Base-by-base conservation (phyloP, 2,888 invertebrate genomes). In the Mellilla xanthometata region DNA sequence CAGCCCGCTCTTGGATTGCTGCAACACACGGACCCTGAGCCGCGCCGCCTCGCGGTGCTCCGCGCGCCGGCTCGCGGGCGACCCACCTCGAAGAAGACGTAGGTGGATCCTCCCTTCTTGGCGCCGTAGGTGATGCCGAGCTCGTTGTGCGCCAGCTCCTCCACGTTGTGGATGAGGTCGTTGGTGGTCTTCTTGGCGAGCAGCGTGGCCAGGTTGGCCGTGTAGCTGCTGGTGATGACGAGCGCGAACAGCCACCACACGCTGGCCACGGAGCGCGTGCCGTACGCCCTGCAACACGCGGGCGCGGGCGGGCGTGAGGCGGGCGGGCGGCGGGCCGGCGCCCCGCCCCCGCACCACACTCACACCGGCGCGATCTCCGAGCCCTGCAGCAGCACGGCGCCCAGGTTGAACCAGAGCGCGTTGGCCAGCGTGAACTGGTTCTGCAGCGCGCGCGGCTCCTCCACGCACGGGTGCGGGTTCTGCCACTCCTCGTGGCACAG, bases 231-330 rank as follows among this genome's bases (percentile, higher is more conserved):
- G 12, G 95, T 94, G 90, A 96, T 94, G 66, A 97, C 96, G 53
- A 97, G 87, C 12, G 95, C 95, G 79, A 97, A 97, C 76, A 97
- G 93, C 95, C 96, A 96, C 96, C 95, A 95, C 31, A 93, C 93
- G 28, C 95, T 94, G 10, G 96, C 97, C 32, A 96, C 93, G 61
- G 97, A 94, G 56, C 97, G 92, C 3, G 97, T 96, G 0, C 96
- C 96, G 56, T 95, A 94, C 9, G 97, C 96, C 62, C 97, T 96
- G 78, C 95, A 95, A 93, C 90, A 95, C 95, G 94, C 94, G 2
- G 97, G 96, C 0, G 96, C 95, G 52, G n/a, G n/a, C n/a, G n/a
- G n/a, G n/a, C n/a, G n/a, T n/a, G n/a, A n/a, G n/a, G n/a, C n/a
- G n/a, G n/a, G n/a, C n/a, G n/a, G n/a, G n/a, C n/a, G n/a, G n/a